Evolutionary conservation across 35 echinoderm and acorn worm species (phyloP).

Genomic region (Ophioderma brevispina): DNA sequence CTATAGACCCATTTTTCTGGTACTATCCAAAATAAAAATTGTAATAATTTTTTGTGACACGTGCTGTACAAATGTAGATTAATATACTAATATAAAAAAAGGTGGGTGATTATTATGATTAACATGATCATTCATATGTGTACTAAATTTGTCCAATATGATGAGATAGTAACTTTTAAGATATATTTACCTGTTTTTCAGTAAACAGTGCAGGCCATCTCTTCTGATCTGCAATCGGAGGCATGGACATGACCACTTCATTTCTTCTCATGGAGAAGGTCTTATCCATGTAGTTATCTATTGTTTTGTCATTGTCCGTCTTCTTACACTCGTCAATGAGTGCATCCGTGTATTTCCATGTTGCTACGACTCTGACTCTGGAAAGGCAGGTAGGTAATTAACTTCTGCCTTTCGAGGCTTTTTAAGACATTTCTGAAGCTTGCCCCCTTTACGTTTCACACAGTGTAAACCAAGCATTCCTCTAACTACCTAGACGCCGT

Average conservation of each 20-base stretch:
- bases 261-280: slow-evolving; percentile 36
- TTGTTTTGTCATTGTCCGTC: slow-evolving; percentile 21
- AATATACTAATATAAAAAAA: too few relatives aligned
- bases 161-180: neutral
- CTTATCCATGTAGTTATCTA: slow-evolving; percentile 17
- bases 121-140: too few relatives aligned
- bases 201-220: slow-evolving; percentile 37
- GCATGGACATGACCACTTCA: slow-evolving; percentile 15
- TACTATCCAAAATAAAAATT: neutral
- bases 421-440: slow-evolving; percentile 2
- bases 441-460: slow-evolving; percentile 18
- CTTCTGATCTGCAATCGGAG: slow-evolving; percentile 15
- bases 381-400: slow-evolving; percentile 39
- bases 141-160: too few relatives aligned
- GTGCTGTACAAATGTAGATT: neutral
- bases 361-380: slow-evolving; percentile 18
- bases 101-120: too few relatives aligned
- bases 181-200: neutral
- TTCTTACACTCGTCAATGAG: slow-evolving; percentile 30
- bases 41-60: neutral
- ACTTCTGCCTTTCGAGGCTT: slow-evolving; percentile 46
- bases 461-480: neutral
- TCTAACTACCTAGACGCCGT: neutral
- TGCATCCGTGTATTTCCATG: slow-evolving; percentile 15
- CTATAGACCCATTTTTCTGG: neutral